Base-by-base conservation (phyloP, 2,797 vertebrate genomes). In the Molossus molossus region DNA sequence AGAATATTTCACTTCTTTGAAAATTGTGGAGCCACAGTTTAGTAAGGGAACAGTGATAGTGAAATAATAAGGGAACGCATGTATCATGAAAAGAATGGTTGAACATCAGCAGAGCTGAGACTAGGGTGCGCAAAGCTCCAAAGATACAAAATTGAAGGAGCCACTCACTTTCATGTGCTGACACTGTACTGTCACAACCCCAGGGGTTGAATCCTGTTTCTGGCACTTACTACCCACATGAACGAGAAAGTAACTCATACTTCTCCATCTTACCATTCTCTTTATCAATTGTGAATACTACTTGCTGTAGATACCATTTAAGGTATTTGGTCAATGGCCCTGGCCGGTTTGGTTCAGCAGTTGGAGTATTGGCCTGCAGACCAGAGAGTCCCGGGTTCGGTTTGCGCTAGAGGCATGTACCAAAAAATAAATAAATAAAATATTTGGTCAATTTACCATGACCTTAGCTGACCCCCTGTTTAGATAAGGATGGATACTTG, bases 1-100 rank as follows among this genome's bases (percentile, higher is more conserved):
- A 9, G 58, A 94, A 64, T 53, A 72, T 62, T 90, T 29, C 50
- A 73, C 87, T 96, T 91, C 79, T 92, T 87, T 93, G n/a, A 87
- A 89, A 86, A 80, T 76, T 96, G 33, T 94, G n/a, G 79, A 80
- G 9, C 25, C 17, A 93, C 33, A 50, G 55, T 87, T 94, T 69
- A 92, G n/a, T 72, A 87, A 23, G 20, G 53, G 18, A 93, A 58
- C 27, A 27, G 69, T 17, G 6, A 33, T 55, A 77, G n/a, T n/a
- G 73, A 21, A 33, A 58, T 5, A 23, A 12, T 77, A 20, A 77
- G 53, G 55, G 13, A 58, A 40, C 13, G 1, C 13, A 15, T 29
- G 55, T 37, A 58, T 58, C 33, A 15, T 73, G 57, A 62, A 90
- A 81, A 70, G n/a, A 89, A 67, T 67, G 64, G 33, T 48, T 75